phyloP scores from a whole-genome alignment of 2,888 invertebrate genomes.

The Scrobipalpa atriplicella region DNA sequence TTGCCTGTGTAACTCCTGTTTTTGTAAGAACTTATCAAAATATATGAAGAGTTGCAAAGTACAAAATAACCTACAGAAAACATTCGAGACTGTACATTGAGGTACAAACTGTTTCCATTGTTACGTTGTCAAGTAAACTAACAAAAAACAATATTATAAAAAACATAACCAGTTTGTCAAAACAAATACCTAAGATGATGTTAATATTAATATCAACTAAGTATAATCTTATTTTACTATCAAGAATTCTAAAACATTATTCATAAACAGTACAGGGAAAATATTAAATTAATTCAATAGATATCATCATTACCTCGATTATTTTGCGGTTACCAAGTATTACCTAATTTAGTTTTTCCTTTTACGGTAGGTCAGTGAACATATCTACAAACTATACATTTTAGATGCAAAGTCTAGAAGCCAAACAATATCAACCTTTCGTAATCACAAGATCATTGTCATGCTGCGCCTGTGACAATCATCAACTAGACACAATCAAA shows the following conservation, averaged over 20 bases:
- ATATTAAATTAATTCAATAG: not conserved
- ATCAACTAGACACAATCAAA: not conserved
- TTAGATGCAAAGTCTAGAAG: conserved; percentile 2
- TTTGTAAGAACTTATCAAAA: too few relatives aligned
- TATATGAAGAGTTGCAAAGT: too few relatives aligned
- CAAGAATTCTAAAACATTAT: not conserved
- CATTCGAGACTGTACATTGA: too few relatives aligned
- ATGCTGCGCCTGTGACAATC: not conserved
- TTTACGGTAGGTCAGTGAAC: conserved; percentile 8
- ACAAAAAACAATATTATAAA: too few relatives aligned
- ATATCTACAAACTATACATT: not conserved
- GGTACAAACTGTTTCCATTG: too few relatives aligned
- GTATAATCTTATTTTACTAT: not conserved
- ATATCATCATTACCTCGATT: not conserved
- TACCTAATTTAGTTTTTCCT: not conserved
- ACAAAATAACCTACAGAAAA: too few relatives aligned
- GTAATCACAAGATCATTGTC: not conserved
- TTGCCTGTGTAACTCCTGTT: too few relatives aligned
- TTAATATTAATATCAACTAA: too few relatives aligned
- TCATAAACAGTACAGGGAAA: not conserved
- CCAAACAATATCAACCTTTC: not conserved
- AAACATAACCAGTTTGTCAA: too few relatives aligned
- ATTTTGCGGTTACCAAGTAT: not conserved
- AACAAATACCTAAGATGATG: too few relatives aligned
- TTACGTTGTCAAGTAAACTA: too few relatives aligned